Evolutionary conservation across 2,888 invertebrate species (phyloP).

Genomic region (Eupithecia dodoneata): DNA sequence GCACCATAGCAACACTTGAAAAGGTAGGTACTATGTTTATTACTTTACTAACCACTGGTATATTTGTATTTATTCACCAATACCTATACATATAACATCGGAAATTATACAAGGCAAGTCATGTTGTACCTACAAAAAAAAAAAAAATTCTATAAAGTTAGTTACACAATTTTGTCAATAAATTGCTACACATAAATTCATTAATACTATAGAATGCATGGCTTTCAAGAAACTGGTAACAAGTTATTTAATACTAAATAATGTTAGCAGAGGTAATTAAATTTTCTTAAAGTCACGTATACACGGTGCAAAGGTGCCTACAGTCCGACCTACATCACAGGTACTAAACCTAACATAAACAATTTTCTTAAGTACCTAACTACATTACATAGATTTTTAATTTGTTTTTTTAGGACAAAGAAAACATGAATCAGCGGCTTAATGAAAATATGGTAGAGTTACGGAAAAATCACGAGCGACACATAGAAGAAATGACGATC

Average conservation of each 20-base stretch:
- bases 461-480: conserved; percentile 60
- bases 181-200: too few relatives aligned
- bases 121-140: too few relatives aligned
- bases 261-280: neutral
- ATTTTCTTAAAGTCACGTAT: neutral
- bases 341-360: too few relatives aligned
- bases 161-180: too few relatives aligned
- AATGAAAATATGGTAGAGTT: conserved; percentile 60
- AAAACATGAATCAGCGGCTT: conserved; percentile 57
- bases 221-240: too few relatives aligned
- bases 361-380: neutral
- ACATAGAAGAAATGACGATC: conserved; percentile 62
- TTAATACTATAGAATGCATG: too few relatives aligned
- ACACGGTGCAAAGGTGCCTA: neutral
- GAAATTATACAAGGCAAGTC: too few relatives aligned
- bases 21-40: conserved; percentile 54
- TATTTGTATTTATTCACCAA: too few relatives aligned
- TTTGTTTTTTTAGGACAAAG: conserved; percentile 64
- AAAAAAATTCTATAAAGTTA: too few relatives aligned
- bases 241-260: neutral
- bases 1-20: conserved; percentile 56
- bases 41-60: neutral
- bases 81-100: too few relatives aligned
- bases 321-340: neutral
- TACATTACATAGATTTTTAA: too few relatives aligned